A percentile compares a stretch with the other conserved stretches of the same genome.
phyloP scores from a whole-genome alignment of 2,113 vertebrate genomes.

The Oreotrochilus melanogaster region DNA sequence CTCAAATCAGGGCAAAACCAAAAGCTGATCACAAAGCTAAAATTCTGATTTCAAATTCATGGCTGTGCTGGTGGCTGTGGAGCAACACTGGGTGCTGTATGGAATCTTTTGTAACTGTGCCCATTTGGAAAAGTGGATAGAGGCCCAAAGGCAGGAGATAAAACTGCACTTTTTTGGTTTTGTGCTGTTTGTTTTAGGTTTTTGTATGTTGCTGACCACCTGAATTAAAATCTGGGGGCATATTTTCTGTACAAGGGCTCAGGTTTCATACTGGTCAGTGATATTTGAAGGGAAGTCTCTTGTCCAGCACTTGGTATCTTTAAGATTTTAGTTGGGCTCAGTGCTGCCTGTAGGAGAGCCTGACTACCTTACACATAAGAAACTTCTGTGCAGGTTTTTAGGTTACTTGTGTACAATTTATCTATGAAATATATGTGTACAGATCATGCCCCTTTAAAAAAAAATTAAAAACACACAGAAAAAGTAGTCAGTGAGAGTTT shows the following conservation, averaged over 20 bases:
- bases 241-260: neutral
- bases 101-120: neutral
- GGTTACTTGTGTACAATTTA: neutral
- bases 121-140: neutral
- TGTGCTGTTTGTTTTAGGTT: neutral
- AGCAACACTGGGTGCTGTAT: neutral
- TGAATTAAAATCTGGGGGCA: neutral
- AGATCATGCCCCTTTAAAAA: neutral
- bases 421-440: neutral
- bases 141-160: neutral
- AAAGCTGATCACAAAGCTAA: neutral
- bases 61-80: neutral
- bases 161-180: neutral
- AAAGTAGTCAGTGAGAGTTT: conserved; percentile 6
- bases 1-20: neutral
- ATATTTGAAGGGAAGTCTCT: neutral
- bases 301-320: neutral
- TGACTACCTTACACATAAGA: neutral
- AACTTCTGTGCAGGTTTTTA: neutral
- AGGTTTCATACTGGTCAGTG: neutral
- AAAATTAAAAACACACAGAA: neutral
- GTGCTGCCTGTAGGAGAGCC: neutral
- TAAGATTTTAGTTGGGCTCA: neutral
- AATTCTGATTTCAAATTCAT: too few relatives aligned
- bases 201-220: neutral